These are phyloP conservation scores for Hydractinia echinata DNA, from an alignment of 30 jellyfish, hydroid and myxozoan genomes.

Conservation along the genomic window DNA sequence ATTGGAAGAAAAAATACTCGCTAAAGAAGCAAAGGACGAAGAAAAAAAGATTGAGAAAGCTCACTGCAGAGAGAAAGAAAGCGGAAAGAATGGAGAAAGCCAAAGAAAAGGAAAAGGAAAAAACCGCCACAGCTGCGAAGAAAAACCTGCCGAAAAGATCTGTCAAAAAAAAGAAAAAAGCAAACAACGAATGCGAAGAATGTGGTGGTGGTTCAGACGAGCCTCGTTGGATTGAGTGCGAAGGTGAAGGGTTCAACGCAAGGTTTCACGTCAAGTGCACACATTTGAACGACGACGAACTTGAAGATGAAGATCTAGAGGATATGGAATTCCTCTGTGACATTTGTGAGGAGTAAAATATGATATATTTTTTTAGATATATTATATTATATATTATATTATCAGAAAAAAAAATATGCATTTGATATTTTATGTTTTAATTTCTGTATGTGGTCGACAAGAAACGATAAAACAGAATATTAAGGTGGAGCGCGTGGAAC, in stretches of 20 bases:
- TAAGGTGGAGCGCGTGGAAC: too few relatives aligned
- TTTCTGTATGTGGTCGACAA: too few relatives aligned
- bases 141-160: background rate
- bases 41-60: background rate
- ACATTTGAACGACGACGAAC: background rate
- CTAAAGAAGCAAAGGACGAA: background rate
- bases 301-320: too few relatives aligned
- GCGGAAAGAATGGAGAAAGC: background rate
- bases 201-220: constrained; percentile 7
- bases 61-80: too few relatives aligned
- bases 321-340: too few relatives aligned
- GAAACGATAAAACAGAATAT: too few relatives aligned
- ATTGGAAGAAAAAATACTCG: background rate
- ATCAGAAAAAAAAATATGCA: too few relatives aligned
- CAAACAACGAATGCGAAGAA: background rate
- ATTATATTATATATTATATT: too few relatives aligned
- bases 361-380: too few relatives aligned
- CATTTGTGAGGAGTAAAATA: too few relatives aligned
- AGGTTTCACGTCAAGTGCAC: background rate
- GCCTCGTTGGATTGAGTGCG: constrained; percentile 1
- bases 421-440: too few relatives aligned
- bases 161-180: too few relatives aligned
- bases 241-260: background rate
- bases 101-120: background rate
- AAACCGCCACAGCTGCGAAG: background rate